Base-by-base conservation (phyloP, 2,113 vertebrate species). In the Xenopus borealis region DNA sequence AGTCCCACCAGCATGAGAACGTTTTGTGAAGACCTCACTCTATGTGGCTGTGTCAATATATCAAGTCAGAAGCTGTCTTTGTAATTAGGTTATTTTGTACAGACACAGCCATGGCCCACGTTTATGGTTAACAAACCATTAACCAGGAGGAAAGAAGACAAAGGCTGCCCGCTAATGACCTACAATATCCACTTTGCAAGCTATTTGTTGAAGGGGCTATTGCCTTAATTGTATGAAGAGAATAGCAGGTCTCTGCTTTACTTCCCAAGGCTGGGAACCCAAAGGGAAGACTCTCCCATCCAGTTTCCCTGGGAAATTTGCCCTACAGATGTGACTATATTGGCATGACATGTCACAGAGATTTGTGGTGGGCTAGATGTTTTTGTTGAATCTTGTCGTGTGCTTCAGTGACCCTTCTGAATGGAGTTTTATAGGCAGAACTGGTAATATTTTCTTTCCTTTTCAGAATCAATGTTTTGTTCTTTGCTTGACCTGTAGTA, bases 111-210 rank as follows among this genome's bases (percentile, higher is more conserved):
- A n/a, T 10, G 7, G 66, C n/a, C 69, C 66, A 69, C 47, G 19
- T 76, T 76, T 76, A 76, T 69, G 73, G 73, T 68, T 69, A 69
- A 69, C 66, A 63, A 76, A 69, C 59, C 73, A 76, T 76, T 76
- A 76, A 76, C 50, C 66, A 76, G 59, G 59, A 69, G 66, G 27
- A 55, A 17, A 16, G 47, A 33, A 57, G 20, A 76, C 73, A 76
- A 76, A 69, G 45, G 66, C 16, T 40, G 58, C n/a, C 65, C 47
- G 11, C 73, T 76, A 69, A 76, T 76, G 73, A 69, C 73, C 73
- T 63, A 57, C 73, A 76, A 76, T 76, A 69, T 55, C 73, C 66
- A 76, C 73, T 76, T 76, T 76, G 73, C 66, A 64, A 76, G 73
- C 58, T 66, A 76, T 76, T 76, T 69, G 66, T 59, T 69, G 58